Base-by-base conservation (phyloP, 1,140 invertebrate species). In the Gryllus bimaculatus region DNA sequence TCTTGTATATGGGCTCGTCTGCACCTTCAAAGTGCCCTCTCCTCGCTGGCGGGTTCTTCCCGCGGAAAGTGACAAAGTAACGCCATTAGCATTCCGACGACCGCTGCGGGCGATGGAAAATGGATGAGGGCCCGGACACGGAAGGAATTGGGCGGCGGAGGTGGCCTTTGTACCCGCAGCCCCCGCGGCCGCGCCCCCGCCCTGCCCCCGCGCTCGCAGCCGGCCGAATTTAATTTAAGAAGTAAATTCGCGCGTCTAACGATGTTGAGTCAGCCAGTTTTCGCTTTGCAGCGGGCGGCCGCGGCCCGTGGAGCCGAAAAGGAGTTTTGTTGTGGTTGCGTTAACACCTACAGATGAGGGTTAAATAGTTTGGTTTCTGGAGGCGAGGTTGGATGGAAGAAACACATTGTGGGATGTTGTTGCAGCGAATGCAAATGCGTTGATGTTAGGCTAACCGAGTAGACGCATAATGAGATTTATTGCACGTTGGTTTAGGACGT, bases 221-320 rank as follows among this genome's bases (percentile, higher is more conserved):
- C 54, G 54, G 54, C 10, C 54, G 54, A 66, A 66, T 66, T 66
- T 66, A 66, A 66, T 66, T 66, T 66, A 66, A 66, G 54, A 66
- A 66, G 54, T 66, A 66, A 66, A 66, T 66, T 66, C 54, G 54
- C 54, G 18, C 54, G 18, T 66, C 18, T 66, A 66, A 18, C 54
- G 54, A 66, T 66, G 54, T 66, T 66, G 54, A 66, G 54, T 66
- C 18, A 66, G 54, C 54, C 54, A 66, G 54, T 66, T 66, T 66
- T 66, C 54, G 54, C 54, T 66, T 66, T 18, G 54, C 54, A 10
- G 54, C 54, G 54, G 54, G 26, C 26, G 1, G 26, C 26, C 26
- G 26, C 26, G 26, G 26, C 5, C 1, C 26, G 26, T 39, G 26
- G 26, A 7, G 54, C 0, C 10, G 10, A 66, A 66, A 18, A 66